Evolutionary conservation across 1,140 invertebrate genomes (phyloP).

Genomic region (Semibalanus balanoides): DNA sequence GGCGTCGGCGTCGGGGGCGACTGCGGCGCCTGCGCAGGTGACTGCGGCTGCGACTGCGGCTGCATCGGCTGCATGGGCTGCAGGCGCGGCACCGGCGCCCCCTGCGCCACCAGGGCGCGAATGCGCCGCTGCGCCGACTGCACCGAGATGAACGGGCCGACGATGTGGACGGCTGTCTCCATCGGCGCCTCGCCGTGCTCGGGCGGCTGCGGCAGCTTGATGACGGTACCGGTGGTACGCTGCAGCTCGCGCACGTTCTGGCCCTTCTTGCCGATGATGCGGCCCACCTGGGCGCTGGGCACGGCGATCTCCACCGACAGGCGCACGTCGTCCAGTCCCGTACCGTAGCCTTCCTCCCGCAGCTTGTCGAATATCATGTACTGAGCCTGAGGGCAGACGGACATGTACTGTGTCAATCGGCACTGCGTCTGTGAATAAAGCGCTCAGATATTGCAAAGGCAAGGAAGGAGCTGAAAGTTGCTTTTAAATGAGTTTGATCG

Average conservation of each 20-base stretch:
- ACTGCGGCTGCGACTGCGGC: not conserved
- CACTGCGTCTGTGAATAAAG: too few species aligned
- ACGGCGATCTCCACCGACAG: constrained; percentile 87
- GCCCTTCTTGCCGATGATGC: constrained; percentile 95
- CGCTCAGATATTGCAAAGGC: too few species aligned
- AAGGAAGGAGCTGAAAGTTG: too few species aligned
- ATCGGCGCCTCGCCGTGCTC: constrained; percentile 45
- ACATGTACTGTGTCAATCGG: too few species aligned
- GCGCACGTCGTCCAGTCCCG: constrained; percentile 70
- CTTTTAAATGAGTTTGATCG: too few species aligned
- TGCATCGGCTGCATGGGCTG: too few species aligned
- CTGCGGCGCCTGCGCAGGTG: too few species aligned
- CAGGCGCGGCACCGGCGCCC: constrained; percentile 26
- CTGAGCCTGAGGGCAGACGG: constrained; percentile 68
- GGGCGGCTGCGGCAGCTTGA: constrained; percentile 77
- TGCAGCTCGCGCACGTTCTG: constrained; percentile 92
- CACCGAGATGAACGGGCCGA: constrained; percentile 83
- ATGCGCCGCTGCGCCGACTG: constrained; percentile 89
- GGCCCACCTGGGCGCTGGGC: constrained; percentile 62
- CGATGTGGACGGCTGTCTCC: constrained; percentile 53
- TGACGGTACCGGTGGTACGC: constrained; percentile 81
- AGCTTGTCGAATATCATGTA: constrained; percentile 96
- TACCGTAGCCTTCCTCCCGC: constrained; percentile 81
- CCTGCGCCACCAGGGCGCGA: constrained; percentile 72
- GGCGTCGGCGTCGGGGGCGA: too few species aligned